Percentiles rank a stretch among this genome's conserved stretches.
These are phyloP conservation scores for Dipodomys stephensi DNA, from an alignment of 2,113 vertebrate genomes.

Conservation along the genomic window DNA sequence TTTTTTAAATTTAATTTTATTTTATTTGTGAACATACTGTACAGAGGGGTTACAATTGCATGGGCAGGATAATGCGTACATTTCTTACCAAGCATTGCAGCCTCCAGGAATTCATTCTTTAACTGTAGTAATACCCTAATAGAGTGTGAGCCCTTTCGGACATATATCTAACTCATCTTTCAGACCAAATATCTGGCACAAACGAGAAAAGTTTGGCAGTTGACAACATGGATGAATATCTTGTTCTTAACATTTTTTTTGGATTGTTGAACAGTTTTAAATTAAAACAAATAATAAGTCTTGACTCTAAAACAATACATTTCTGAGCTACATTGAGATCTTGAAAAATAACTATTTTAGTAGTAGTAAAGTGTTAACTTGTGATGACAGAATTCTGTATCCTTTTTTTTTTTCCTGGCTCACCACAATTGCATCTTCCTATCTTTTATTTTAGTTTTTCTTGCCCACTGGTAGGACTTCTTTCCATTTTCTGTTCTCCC, in stretches of 20 bases:
- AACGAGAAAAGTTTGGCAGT: neutral
- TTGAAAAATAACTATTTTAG: neutral
- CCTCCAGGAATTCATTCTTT: neutral
- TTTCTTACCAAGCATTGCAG: too few species aligned
- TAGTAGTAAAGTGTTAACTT: neutral
- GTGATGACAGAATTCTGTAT: neutral
- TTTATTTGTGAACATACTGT: too few species aligned
- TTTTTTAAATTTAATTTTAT: too few species aligned
- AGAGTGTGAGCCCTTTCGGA: neutral
- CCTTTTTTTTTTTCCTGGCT: neutral
- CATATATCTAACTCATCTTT: neutral
- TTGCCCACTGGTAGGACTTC: neutral
- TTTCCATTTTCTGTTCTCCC: neutral
- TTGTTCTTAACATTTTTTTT: constrained; percentile 3
- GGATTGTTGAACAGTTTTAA: constrained; percentile 1
- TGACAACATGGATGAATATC: neutral
- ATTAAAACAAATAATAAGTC: neutral
- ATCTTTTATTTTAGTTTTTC: constrained; percentile 8
- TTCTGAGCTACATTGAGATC: neutral
- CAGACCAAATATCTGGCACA: neutral
- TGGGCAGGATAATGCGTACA: too few species aligned
- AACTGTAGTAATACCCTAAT: neutral
- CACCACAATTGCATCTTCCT: neutral
- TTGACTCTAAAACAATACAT: neutral
- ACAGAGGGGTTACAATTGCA: too few species aligned